Evolutionary conservation across 2,113 vertebrate genomes (phyloP), one percentile per base, ranked within the genome.

Genomic region (Atractosteus spatula): DNA sequence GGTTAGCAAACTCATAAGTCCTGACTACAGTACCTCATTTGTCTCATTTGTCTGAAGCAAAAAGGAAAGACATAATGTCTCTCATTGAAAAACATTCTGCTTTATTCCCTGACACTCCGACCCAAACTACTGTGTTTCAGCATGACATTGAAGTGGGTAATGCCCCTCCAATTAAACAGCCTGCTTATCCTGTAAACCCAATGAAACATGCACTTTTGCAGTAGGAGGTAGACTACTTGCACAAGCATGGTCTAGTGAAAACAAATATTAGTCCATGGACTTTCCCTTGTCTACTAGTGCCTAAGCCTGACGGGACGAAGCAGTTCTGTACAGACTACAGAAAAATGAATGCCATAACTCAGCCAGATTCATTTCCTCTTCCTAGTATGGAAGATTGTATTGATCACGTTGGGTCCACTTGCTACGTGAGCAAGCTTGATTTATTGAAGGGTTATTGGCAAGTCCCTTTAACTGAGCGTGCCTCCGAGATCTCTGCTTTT

Each of bases 161-260:
- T 61, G 54, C 56, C 4, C n/a, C 14, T 59, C 72, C 55, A 11
- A 73, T 68, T n/a, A 62, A 73, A 11, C 64, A 73, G 17, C 72
- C 66, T 61, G 62, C 72, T 68, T 73, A 73, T 47, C 41, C 63
- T 41, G 56, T 73, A 13, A 4, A 66, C 57, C 72, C 65, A 10
- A 12, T 41, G 7, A 73, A 68, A 41, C 16, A 12, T 12, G 43
- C 14, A 14, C 4, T 43, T 1, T 44, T 68, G 55, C 45, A 47
- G 45, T 55, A 73, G 14, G 72, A 73, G 43, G 55, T 68, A 16
- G 65, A 16, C n/a, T 73, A 73, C 16, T 66, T 73, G 71, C 11
- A 45, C 7, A 41, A 68, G 5, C 8, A 56, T 2, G 42, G 29
- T 17, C 12, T 16, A 4, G 51, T 62, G n/a, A 64, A 68, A 10